These are phyloP conservation scores for Amphipyra tragopoginis DNA, from an alignment of 2,888 invertebrate genomes.

Conservation along the genomic window DNA sequence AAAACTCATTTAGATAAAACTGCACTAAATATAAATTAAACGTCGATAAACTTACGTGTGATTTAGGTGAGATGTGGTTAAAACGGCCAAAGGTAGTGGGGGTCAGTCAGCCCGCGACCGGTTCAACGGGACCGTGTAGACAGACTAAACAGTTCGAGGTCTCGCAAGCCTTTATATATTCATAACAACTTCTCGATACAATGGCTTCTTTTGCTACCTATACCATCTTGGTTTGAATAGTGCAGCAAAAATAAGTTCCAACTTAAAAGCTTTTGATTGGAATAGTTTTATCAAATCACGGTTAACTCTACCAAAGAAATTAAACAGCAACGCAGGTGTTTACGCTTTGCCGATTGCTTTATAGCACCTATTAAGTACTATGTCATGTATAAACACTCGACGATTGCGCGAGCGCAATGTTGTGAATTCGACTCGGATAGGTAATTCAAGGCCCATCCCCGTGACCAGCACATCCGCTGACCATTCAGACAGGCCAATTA, in stretches of 20 bases:
- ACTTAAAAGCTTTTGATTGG: constrained; percentile 8
- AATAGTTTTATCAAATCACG: constrained; percentile 1
- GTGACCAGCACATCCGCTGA: constrained; percentile 80
- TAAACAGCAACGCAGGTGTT: constrained; percentile 16
- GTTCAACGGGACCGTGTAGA: constrained; percentile 75
- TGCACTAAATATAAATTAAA: constrained; percentile 36
- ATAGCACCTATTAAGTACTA: constrained; percentile 58
- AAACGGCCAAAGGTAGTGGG: constrained; percentile 48
- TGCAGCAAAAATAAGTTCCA: not conserved
- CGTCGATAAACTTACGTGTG: constrained; percentile 72
- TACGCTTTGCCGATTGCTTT: constrained; percentile 40
- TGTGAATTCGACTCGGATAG: constrained; percentile 78
- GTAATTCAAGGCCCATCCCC: constrained; percentile 83
- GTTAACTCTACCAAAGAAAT: constrained; percentile 2
- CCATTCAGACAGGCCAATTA: constrained; percentile 70
- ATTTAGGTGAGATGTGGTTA: constrained; percentile 48
- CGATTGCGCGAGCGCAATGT: constrained; percentile 68
- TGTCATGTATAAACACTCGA: constrained; percentile 63
- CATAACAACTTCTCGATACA: constrained; percentile 69
- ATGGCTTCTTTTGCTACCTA: constrained; percentile 45
- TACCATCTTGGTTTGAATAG: constrained; percentile 20
- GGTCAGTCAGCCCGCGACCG: constrained; percentile 77
- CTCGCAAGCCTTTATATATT: constrained; percentile 81
- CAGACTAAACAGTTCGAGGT: constrained; percentile 85
- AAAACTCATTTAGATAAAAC: constrained; percentile 23